Percentiles rank a stretch among this genome's conserved stretches.
phyloP scores from a whole-genome alignment of 2,888 invertebrate genomes.

The Pristionchus maxplancki region DNA sequence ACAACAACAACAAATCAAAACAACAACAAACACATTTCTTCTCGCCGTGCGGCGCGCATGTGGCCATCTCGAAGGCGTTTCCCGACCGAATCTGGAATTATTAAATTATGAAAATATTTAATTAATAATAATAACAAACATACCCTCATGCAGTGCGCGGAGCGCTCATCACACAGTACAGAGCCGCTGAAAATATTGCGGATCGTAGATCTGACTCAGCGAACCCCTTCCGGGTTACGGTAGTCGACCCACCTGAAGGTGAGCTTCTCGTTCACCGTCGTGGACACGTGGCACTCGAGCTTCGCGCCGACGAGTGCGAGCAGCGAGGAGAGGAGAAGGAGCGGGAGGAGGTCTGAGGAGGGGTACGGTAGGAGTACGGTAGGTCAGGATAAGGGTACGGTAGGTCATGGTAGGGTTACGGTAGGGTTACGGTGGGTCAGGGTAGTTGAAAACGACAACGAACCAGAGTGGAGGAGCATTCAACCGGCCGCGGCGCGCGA shows the following conservation, averaged over 20 bases:
- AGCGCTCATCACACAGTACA: neutral
- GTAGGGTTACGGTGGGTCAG: neutral
- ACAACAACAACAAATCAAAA: neutral
- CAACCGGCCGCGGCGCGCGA: neutral
- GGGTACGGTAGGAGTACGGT: neutral
- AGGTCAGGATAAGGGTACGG: neutral
- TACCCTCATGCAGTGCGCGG: neutral
- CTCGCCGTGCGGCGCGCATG: neutral
- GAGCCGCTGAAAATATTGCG: neutral
- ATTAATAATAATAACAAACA: neutral
- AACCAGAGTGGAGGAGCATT: conserved; percentile 15
- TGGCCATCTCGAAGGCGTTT: neutral
- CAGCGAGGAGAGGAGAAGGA: neutral
- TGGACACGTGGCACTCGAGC: conserved; percentile 11
- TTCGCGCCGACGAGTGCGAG: neutral
- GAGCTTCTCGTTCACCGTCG: neutral
- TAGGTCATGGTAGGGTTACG: neutral
- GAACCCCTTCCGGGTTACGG: too few species aligned
- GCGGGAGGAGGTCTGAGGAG: neutral
- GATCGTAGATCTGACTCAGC: neutral
- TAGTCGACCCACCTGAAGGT: neutral
- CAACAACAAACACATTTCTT: neutral
- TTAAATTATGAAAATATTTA: neutral
- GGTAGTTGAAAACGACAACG: neutral
- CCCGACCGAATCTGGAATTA: neutral